These are phyloP conservation scores for Paragorgia papillata DNA, from an alignment of 92 coral and sea anemone genomes.

Conservation along the genomic window DNA sequence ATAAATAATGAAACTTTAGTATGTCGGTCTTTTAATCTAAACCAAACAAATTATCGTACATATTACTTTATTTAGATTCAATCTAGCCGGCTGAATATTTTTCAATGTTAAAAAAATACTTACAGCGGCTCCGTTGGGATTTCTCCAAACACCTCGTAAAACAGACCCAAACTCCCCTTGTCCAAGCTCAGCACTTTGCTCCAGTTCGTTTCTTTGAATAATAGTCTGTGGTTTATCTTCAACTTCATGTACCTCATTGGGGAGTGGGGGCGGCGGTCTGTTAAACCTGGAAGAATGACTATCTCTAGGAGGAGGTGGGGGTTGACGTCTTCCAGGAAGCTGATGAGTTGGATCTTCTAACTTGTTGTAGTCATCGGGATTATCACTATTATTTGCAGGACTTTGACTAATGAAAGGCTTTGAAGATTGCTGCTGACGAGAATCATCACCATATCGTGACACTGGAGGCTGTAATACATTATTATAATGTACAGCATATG, in stretches of 20 bases:
- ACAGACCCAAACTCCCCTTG: constrained; percentile 99
- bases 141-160: constrained; percentile 92
- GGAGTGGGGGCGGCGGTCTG: constrained; percentile 89
- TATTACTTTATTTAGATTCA: too few relatives aligned
- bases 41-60: too few relatives aligned
- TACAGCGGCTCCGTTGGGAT: constrained; percentile 85
- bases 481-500: too few relatives aligned
- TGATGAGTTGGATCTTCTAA: constrained; percentile 43
- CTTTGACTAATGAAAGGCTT: constrained; percentile 48
- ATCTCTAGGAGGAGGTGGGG: constrained; percentile 59
- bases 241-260: constrained; percentile 31
- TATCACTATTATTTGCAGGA: constrained; percentile 39
- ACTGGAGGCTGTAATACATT: not conserved
- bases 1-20: too few relatives aligned
- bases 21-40: too few relatives aligned
- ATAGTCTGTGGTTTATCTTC: constrained; percentile 73
- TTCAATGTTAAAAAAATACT: too few relatives aligned
- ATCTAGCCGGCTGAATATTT: too few relatives aligned
- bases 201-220: constrained; percentile 70
- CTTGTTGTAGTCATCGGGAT: constrained; percentile 63
- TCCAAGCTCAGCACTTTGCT: constrained; percentile 86
- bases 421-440: not conserved
- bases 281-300: constrained; percentile 69
- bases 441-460: not conserved
- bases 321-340: constrained; percentile 40